These are phyloP conservation scores for Aplocera efformata DNA, from an alignment of 2,888 invertebrate genomes.

Conservation along the genomic window DNA sequence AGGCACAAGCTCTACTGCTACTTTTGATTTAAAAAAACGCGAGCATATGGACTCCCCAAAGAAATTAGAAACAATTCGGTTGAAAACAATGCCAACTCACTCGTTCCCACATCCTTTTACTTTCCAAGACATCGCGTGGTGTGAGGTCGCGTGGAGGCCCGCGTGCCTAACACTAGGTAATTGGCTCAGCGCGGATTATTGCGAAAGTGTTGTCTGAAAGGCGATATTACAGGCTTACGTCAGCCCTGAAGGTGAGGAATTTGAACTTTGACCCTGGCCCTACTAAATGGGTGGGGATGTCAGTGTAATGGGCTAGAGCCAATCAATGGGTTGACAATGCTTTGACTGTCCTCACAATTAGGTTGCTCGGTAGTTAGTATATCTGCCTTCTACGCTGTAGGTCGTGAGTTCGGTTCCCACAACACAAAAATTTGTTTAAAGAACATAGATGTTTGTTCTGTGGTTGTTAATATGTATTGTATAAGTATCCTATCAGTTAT, in stretches of 20 bases:
- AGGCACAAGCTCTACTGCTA: too few relatives aligned
- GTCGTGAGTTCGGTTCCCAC: too few relatives aligned
- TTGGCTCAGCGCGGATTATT: constrained; percentile 44
- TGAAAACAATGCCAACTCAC: constrained; percentile 10
- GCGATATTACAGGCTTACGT: constrained; percentile 33
- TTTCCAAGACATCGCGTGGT: constrained; percentile 31
- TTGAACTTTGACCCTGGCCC: constrained; percentile 30
- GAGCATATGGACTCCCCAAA: too few relatives aligned
- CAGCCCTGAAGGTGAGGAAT: constrained; percentile 29
- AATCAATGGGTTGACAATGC: too few relatives aligned
- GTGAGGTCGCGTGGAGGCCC: constrained; percentile 37
- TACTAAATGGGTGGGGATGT: constrained; percentile 12
- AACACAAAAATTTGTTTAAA: too few relatives aligned
- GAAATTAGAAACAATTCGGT: neutral
- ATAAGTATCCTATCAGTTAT: too few relatives aligned
- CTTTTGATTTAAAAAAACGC: too few relatives aligned
- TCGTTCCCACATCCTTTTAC: constrained; percentile 14
- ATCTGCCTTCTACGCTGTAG: too few relatives aligned
- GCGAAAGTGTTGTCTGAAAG: constrained; percentile 42
- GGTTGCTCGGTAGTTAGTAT: too few relatives aligned
- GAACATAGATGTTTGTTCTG: too few relatives aligned
- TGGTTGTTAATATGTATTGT: too few relatives aligned
- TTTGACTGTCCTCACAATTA: too few relatives aligned
- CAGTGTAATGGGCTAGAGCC: constrained; percentile 3
- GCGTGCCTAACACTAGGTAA: constrained; percentile 35